Percentiles rank a stretch among this genome's conserved stretches.
Conservation (phyloP, 2,888 invertebrate genomes). For the Drosophila atripex region DNA sequence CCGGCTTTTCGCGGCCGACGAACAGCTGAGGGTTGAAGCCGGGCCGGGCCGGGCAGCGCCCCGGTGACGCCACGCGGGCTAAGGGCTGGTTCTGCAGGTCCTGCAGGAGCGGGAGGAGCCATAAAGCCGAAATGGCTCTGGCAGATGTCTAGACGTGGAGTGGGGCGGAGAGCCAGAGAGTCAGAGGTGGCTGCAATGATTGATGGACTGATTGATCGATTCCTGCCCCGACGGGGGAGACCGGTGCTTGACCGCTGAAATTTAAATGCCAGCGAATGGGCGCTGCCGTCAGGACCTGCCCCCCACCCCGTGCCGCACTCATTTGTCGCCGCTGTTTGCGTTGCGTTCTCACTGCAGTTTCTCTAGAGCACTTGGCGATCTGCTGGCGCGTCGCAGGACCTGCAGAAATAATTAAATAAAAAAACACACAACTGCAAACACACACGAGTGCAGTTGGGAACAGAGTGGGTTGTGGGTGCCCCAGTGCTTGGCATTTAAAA, state of each 20-base stretch:
- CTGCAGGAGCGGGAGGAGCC: background rate
- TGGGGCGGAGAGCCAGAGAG: background rate
- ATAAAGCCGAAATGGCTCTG: slow-evolving; percentile 30
- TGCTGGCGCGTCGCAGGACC: slow-evolving; percentile 60
- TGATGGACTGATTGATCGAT: slow-evolving; percentile 35
- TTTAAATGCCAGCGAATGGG: background rate
- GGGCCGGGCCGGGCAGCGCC: background rate
- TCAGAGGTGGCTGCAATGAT: slow-evolving; percentile 10
- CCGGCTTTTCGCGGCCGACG: slow-evolving; percentile 22
- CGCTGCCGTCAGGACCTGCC: no score
- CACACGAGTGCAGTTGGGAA: slow-evolving; percentile 6
- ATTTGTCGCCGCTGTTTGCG: slow-evolving; percentile 25
- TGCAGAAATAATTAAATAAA: slow-evolving; percentile 9
- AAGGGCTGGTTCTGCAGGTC: background rate
- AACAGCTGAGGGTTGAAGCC: slow-evolving; percentile 58
- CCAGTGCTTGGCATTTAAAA: slow-evolving; percentile 33
- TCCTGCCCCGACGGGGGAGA: slow-evolving; percentile 9
- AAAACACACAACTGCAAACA: slow-evolving; percentile 11
- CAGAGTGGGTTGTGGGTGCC: slow-evolving; percentile 14
- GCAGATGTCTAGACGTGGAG: slow-evolving; percentile 41
- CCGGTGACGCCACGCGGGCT: slow-evolving; percentile 26
- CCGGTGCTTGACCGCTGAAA: slow-evolving; percentile 24
- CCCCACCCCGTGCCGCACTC: background rate
- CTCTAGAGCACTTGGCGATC: slow-evolving; percentile 63
- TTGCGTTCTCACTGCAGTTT: slow-evolving; percentile 39